Base-by-base conservation (phyloP, 2,888 invertebrate genomes). In the Elegia similella region DNA sequence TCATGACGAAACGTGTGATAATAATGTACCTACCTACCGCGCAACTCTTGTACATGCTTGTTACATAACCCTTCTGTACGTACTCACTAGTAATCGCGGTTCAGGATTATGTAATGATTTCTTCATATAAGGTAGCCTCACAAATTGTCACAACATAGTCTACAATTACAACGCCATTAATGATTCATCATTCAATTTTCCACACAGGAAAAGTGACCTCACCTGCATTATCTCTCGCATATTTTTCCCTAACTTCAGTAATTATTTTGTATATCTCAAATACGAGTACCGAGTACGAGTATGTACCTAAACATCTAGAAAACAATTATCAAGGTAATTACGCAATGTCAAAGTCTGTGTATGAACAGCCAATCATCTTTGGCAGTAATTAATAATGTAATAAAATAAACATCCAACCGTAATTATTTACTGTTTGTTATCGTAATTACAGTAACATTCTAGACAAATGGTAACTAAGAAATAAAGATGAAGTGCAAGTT, bases 1-100 rank as follows among this genome's bases (percentile, higher is more conserved):
- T 62, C 62, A 66, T 69, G 60, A 65, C 57, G 62, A 61, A 65
- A 66, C 59, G 46, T 59, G 29, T 52, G 56, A 58, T 61, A 62
- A 65, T 65, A 68, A 66, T 62, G 59, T n/a, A n/a, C n/a, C n/a
- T n/a, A n/a, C n/a, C n/a, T n/a, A n/a, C n/a, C 52, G 56, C 30
- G 43, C 54, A 29, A 42, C 15, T 32, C 12, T 34, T 12, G 7
- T 44, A 8, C n/a, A 43, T 44, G 30, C 32, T 23, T 29, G 34
- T 55, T 55, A 32, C 34, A 46, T 55, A 55, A 55, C 15, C 34
- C 54, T 34, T 10, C 42, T 53, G 10, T n/a, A 52, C 5, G 23
- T 42, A 52, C 42, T 0, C 2, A 23, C 5, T 52, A 13, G 38
- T 38, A 38, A 52, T 15, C 52, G 29, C 16, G 17, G 5, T 16